A percentile compares a stretch with the other conserved stretches of the same genome.
Evolutionary conservation across 2,113 vertebrate species (phyloP).

Genomic region (human (Homo sapiens)): GRCh38 chr7:110229501-110230000

Average conservation of each 20-base stretch:
- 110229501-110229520: neutral
- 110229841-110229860: neutral
- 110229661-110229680: neutral
- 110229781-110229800: neutral
- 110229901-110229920: neutral
- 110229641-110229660: neutral
- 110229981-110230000: slow-evolving; percentile 11
- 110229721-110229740: slow-evolving; percentile 1
- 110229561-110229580: neutral
- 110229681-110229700: neutral
- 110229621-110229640: neutral
- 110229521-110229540: neutral
- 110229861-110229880: neutral
- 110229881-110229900: neutral
- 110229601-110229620: neutral
- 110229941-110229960: neutral
- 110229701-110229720: slow-evolving; percentile 4
- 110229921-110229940: neutral
- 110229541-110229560: neutral
- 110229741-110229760: neutral
- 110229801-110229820: neutral
- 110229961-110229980: neutral
- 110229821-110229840: neutral
- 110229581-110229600: neutral
- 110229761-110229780: neutral